Base-by-base conservation (phyloP, 2,113 vertebrate genomes). In the Steatornis caripensis region DNA sequence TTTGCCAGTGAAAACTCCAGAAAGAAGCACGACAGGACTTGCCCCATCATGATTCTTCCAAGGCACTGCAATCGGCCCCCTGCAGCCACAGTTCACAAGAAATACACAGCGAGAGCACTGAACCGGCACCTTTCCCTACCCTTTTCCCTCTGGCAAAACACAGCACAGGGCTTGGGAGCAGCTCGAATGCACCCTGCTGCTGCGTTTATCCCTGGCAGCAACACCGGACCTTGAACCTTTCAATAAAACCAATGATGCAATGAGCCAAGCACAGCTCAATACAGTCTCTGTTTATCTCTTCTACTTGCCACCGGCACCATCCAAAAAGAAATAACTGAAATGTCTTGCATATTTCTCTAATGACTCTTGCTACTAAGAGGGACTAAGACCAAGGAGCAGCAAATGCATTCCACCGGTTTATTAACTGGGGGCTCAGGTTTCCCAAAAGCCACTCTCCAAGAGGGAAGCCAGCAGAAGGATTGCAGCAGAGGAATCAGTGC, bases 301-400 rank as follows among this genome's bases (percentile, higher is more conserved):
- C 43, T 46, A 39, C 53, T 96, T 68, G 74, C 91, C 66, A 91
- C 84, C 78, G 85, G 91, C 84, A 95, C 51, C 53, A 89, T 96
- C 81, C 91, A 72, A 96, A 93, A 54, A 91, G 41, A 95, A 91
- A 96, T 94, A 95, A 93, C 66, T 66, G 65, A 74, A 84, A 95
- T 96, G 83, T 80, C 54, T 95, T n/a, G 62, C 89, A 95, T 97
- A 94, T 89, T 96, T 96, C 66, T 83, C 62, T 76, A 84, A 91
- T 95, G 91, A 96, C 66, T 89, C 80, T 62, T 45, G 49, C 36
- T 80, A 37, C 21, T 72, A 41, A n/a, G 41, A 81, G 37, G 84
- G 34, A 64, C 41, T 53, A 57, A 89, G 65, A 91, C 45, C 74
- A 78, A 87, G 75, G 17, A 94, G 32, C 77, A 93, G 74, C 43